Evolutionary conservation across 2,797 vertebrate species (phyloP), one percentile per base, ranked within the genome.

Genomic region (Coregonus ussuriensis): DNA sequence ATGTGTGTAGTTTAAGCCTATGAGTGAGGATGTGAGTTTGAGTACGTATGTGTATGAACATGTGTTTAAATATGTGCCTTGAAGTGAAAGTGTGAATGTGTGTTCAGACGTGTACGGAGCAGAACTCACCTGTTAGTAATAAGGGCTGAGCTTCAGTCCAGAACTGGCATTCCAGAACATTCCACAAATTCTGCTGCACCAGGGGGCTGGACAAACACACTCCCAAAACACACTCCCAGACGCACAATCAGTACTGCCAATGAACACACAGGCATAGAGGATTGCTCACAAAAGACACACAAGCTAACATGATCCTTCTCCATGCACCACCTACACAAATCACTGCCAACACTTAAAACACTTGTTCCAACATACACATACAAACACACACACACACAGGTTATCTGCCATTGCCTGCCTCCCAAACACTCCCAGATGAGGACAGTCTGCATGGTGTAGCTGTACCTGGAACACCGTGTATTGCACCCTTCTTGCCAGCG

Each of bases 61-160:
- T 79, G 77, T 74, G 87, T 91, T 88, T 91, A 89, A 91, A 51
- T 53, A 21, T 71, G 4, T 71, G 70, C 74, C 74, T 56, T 56
- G 77, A 69, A 75, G 9, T 16, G 67, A 33, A 13, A 71, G 33
- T 71, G 14, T 87, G 83, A 86, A 29, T 74, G 47, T 87, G 59
- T 84, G 83, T 83, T 85, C 80, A 77, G 83, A 86, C 72, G 82
- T 90, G 88, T 87, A 90, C 90, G 86, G 87, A 88, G 86, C 88
- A 87, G 82, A 78, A 87, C 91, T 95, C 95, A 95, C 94, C 94
- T 95, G 94, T 94, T 95, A 94, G 92, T 86, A 94, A 95, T 95
- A 94, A 94, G 90, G 81, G 86, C 85, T 25, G 21, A 88, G 87
- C 82, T 89, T 82, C 77, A 74, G 91, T 91, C 89, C 88, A 93